Conservation (phyloP, 2,113 vertebrate genomes). For the Chrysochloris asiatica region DNA sequence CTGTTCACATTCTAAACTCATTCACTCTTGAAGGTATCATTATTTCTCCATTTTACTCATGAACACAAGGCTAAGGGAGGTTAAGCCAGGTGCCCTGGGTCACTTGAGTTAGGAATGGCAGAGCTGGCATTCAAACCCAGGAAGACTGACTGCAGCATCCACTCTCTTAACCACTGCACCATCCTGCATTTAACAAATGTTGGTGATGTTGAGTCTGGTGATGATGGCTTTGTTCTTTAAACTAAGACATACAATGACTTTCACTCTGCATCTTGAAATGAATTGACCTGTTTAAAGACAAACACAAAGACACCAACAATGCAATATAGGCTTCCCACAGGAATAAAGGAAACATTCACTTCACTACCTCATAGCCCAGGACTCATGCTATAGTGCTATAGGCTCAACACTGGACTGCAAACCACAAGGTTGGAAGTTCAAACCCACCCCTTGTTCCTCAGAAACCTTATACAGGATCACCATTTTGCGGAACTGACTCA, state of each 20-base stretch:
- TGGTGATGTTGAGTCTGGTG: constrained; percentile 16
- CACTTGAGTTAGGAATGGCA: too few species aligned
- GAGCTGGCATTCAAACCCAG: too few species aligned
- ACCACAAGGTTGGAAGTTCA: too few species aligned
- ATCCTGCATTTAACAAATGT: neutral
- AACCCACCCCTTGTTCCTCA: too few species aligned
- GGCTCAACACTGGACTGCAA: too few species aligned
- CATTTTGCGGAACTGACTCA: too few species aligned
- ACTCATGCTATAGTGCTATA: too few species aligned
- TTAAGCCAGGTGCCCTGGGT: neutral
- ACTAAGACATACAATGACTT: constrained; percentile 67
- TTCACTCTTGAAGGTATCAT: too few species aligned
- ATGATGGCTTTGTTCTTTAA: constrained; percentile 69
- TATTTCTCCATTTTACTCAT: neutral
- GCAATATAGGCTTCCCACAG: neutral
- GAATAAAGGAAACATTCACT: neutral
- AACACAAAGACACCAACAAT: constrained; percentile 37
- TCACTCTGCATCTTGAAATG: constrained; percentile 74
- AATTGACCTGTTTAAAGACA: constrained; percentile 69
- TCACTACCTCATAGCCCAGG: too few species aligned
- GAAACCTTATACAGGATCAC: too few species aligned
- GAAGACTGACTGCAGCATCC: too few species aligned
- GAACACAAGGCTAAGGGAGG: neutral
- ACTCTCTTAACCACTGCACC: too few species aligned
- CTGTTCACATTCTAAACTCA: neutral